Base-by-base conservation (phyloP, 2,797 vertebrate species). In the Enteromius radiatus region DNA sequence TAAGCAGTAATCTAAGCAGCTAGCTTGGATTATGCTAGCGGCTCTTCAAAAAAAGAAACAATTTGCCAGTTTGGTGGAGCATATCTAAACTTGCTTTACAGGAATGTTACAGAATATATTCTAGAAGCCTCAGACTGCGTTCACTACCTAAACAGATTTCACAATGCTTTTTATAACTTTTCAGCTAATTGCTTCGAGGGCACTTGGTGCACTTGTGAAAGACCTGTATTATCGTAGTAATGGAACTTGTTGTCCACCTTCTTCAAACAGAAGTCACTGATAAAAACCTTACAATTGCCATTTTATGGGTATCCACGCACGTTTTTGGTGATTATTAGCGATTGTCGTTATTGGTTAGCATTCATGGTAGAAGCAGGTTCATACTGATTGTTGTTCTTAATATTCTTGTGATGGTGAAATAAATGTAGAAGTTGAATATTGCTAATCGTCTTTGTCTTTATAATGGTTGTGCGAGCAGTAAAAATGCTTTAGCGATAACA, bases 201-300 rank as follows among this genome's bases (percentile, higher is more conserved):
- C 31, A 47, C 15, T n/a, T 56, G 41, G 73, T 79, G 59, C 47
- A 1, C 54, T 79, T 64, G 26, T 78, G 75, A 56, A 47, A 85
- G 79, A 52, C 36, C n/a, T 38, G 75, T 59, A 82, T 86, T 91
- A 91, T 92, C 91, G 59, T 84, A 6, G 75, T 84, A 90, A 90
- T 91, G 91, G 86, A 80, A 71, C 54, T 84, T 88, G 91, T 91
- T 87, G 86, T 92, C 92, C 92, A 94, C 84, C 83, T 91, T 95
- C 89, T 78, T 90, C 92, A 95, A 94, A 94, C 91, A 93, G 86
- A 77, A 67, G 82, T 59, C 31, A 19, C 75, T 84, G 89, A 92
- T 93, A 94, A 93, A 94, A 89, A 78, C 23, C 81, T 69, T 9
- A 56, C 5, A 38, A 23, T 54, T 80, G 84, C 88, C 89, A 78